Evolutionary conservation across 2,888 invertebrate species (phyloP).

Genomic region (Chymomyza caudatula): DNA sequence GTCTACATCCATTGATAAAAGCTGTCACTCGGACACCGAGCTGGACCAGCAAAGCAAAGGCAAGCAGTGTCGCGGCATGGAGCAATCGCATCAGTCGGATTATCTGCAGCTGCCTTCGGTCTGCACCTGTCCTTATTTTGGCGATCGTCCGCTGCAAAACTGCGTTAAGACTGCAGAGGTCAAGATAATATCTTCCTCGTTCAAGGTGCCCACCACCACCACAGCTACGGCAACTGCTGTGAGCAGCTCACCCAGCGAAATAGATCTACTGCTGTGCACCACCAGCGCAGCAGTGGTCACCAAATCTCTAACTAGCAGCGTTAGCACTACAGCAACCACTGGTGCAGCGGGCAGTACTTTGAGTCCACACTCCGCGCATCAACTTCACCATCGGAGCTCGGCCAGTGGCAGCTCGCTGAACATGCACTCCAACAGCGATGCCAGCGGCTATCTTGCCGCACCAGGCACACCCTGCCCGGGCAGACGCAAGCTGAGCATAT

Average conservation of each 20-base stretch:
- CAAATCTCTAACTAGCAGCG: constrained; percentile 79
- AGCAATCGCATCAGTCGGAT: constrained; percentile 46
- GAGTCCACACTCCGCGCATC: constrained; percentile 50
- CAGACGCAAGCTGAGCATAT: constrained; percentile 78
- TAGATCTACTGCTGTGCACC: constrained; percentile 57
- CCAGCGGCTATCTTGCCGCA: constrained; percentile 75
- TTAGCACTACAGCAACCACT: constrained; percentile 74
- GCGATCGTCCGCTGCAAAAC: constrained; percentile 81
- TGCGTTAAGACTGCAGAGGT: constrained; percentile 79
- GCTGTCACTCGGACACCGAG: constrained; percentile 60
- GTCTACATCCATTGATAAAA: constrained; percentile 13
- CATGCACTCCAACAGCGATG: constrained; percentile 50
- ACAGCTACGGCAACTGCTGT: constrained; percentile 47
- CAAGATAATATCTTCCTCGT: constrained; percentile 78
- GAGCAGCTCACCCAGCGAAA: constrained; percentile 57
- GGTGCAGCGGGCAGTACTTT: constrained; percentile 59
- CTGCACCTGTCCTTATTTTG: constrained; percentile 90
- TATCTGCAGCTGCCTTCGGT: constrained; percentile 84
- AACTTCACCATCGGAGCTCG: constrained; percentile 18
- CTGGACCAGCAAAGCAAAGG: constrained; percentile 37
- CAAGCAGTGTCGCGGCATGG: constrained; percentile 30
- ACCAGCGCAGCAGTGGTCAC: constrained; percentile 48
- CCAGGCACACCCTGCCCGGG: constrained; percentile 72
- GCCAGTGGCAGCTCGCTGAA: constrained; percentile 53
- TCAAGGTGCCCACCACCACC: constrained; percentile 71